These are phyloP conservation scores for Melanostoma scalare DNA, from an alignment of 2,888 invertebrate species.

Conservation along the genomic window DNA sequence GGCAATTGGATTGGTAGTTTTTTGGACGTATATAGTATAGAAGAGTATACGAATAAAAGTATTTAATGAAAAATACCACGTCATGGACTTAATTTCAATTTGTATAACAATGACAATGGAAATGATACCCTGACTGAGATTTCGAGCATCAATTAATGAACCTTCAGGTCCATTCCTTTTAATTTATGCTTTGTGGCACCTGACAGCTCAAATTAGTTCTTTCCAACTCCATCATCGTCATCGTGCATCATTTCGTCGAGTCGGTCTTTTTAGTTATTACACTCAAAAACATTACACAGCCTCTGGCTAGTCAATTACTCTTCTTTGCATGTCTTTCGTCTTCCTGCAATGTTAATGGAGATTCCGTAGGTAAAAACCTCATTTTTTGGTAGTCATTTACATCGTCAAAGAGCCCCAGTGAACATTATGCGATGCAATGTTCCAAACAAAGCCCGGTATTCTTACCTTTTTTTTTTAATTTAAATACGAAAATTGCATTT, in stretches of 20 bases:
- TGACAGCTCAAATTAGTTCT: background rate
- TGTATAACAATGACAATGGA: too few relatives aligned
- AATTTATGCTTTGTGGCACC: too few relatives aligned
- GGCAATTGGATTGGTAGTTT: too few relatives aligned
- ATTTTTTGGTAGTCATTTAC: constrained; percentile 5
- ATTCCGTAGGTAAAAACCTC: constrained; percentile 24
- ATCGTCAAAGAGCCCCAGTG: background rate
- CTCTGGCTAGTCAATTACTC: constrained; percentile 20
- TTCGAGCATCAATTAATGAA: too few relatives aligned
- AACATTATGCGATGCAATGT: background rate
- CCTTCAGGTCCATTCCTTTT: too few relatives aligned
- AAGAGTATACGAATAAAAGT: too few relatives aligned
- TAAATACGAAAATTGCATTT: constrained; percentile 60
- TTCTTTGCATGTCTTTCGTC: background rate
- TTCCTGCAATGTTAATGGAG: constrained; percentile 3
- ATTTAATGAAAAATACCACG: too few relatives aligned
- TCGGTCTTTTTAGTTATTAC: background rate
- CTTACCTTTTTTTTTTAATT: constrained; percentile 27
- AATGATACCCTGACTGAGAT: too few relatives aligned
- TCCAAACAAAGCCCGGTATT: background rate
- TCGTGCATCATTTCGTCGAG: background rate
- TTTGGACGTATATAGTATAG: too few relatives aligned
- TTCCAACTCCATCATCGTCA: constrained; percentile 5
- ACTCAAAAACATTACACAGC: constrained; percentile 17
- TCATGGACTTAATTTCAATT: too few relatives aligned